phyloP scores from a whole-genome alignment of 2,113 vertebrate genomes.

The Eulemur rufifrons region DNA sequence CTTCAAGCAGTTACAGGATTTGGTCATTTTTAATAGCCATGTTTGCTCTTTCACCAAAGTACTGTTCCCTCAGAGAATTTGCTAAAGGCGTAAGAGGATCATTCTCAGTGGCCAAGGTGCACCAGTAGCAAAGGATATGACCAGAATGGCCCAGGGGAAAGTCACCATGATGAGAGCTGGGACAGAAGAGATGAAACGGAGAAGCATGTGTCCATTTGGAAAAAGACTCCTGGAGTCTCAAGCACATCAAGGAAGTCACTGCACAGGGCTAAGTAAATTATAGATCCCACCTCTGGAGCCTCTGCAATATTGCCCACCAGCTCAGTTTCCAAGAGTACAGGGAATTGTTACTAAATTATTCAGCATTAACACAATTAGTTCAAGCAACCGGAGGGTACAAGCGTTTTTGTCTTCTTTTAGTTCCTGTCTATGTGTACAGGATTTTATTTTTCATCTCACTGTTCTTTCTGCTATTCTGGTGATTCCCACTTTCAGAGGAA shows the following conservation, averaged over 20 bases:
- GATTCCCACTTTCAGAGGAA: not conserved
- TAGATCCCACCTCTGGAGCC: not conserved
- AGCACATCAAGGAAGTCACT: not conserved
- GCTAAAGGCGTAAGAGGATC: not conserved
- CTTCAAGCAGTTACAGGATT: conserved; percentile 40
- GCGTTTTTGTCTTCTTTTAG: conserved; percentile 47
- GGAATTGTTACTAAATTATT: conserved; percentile 56
- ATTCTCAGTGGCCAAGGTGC: not conserved
- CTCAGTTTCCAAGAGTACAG: not conserved
- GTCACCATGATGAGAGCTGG: not conserved
- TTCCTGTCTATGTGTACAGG: not conserved
- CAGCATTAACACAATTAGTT: conserved; percentile 51
- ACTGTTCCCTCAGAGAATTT: conserved; percentile 39
- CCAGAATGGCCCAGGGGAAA: not conserved
- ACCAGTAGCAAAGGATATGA: not conserved
- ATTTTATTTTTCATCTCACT: not conserved
- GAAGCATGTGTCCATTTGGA: not conserved
- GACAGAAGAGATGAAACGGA: not conserved
- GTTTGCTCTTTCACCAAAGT: conserved; percentile 48
- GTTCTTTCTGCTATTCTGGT: not conserved
- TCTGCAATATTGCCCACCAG: not conserved
- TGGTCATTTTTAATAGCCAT: conserved; percentile 53
- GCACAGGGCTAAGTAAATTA: not conserved
- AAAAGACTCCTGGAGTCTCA: not conserved
- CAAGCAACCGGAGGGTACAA: not conserved